Evolutionary conservation across 1,140 invertebrate genomes (phyloP), one percentile per base, ranked within the genome.

Genomic region (Trichonephila inaurata): DNA sequence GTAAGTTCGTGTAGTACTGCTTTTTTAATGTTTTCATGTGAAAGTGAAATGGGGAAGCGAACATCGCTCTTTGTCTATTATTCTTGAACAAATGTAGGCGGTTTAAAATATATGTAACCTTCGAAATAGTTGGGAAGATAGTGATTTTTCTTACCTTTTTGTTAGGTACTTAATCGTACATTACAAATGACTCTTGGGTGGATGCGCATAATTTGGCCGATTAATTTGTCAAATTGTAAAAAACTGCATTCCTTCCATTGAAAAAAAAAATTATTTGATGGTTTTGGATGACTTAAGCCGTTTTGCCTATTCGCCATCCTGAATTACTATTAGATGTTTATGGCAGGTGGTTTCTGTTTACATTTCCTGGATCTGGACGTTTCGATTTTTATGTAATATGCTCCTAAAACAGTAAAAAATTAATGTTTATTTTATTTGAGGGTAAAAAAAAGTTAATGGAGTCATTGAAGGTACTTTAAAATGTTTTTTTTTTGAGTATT

Each of bases 71-170:
- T 51, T 33, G 12, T 60, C 28, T 83, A 44, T 83, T 28, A 40
- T 58, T 64, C 18, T 64, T 40, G 62, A 66, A 88, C 86, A 88
- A 88, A 88, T 16, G 61, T 66, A 88, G 86, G 86, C 61, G 86
- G 24, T 21, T 88, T 61, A 21, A 12, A 64, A 51, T 18, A 21
- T 58, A 51, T n/a, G 10, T 83, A 7, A 14, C 18, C 44, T 83
- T 2, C 21, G 3, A 12, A 83, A 83, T 58, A 60, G 82, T 51
- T 60, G 82, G 82, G 82, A 83, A 83, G 82, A 8, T 58, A 12
- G 19, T 19, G 51, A 60, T 66, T 88, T 66, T 88, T 64, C 28
- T 66, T 40, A 64, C 19, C 33, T 88, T 40, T 51, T 51, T 51
- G 51, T 12, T 51, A 33, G 24, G 86, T 40, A 64, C 61, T 28